phyloP scores from a whole-genome alignment of 2,888 invertebrate species.

The Pristionchus japonicus region DNA sequence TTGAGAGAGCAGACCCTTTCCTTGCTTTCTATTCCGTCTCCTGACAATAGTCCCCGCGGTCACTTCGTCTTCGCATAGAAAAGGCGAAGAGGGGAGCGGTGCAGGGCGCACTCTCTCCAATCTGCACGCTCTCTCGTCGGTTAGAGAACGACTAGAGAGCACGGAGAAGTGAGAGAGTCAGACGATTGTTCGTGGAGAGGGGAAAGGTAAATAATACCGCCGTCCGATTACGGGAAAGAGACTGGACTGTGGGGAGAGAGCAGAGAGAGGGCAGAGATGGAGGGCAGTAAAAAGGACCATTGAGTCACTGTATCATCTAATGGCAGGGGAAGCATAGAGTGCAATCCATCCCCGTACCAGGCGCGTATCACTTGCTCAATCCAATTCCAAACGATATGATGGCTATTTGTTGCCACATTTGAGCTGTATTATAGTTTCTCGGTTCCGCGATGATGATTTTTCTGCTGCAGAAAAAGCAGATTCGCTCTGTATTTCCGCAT shows the following conservation, averaged over 20 bases:
- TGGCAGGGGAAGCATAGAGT: neutral
- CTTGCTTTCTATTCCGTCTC: neutral
- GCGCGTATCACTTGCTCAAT: neutral
- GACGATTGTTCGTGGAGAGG: neutral
- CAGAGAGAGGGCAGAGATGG: neutral
- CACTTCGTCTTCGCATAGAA: neutral
- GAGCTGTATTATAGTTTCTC: too few species aligned
- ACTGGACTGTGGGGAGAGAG: neutral
- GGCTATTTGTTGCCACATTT: neutral
- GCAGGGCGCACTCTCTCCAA: too few species aligned
- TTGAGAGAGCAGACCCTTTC: neutral
- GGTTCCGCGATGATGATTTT: too few species aligned
- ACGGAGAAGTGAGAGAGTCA: too few species aligned
- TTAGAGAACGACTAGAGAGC: too few species aligned
- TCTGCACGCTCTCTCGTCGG: too few species aligned
- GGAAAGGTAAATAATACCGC: slow-evolving; percentile 7
- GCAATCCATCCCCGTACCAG: neutral
- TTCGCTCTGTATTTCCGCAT: too few species aligned
- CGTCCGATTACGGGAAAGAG: neutral
- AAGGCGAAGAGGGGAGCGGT: too few species aligned
- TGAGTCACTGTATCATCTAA: neutral
- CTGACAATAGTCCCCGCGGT: slow-evolving; percentile 29
- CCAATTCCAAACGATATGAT: neutral
- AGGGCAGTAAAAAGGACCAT: neutral
- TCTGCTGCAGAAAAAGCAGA: too few species aligned